Percentiles rank a stretch among this genome's conserved stretches.
phyloP scores from a whole-genome alignment of 2,797 vertebrate genomes.

The Meriones psammophilus region DNA sequence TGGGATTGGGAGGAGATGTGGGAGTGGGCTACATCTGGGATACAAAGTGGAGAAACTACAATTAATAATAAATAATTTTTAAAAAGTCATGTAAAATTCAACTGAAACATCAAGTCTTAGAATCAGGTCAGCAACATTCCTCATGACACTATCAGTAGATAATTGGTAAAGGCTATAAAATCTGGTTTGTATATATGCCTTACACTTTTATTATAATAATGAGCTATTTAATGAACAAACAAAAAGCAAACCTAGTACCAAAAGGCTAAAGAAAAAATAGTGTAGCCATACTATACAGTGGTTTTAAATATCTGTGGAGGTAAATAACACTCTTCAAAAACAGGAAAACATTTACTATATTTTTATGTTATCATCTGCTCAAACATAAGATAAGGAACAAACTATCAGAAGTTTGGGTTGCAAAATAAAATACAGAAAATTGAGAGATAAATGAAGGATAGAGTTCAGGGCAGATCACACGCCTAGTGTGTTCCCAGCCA shows the following conservation, averaged over 20 bases:
- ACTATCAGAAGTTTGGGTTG: not conserved
- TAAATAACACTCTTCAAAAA: conserved; percentile 11
- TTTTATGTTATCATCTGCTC: not conserved
- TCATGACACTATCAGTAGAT: not conserved
- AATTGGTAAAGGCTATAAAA: conserved; percentile 16
- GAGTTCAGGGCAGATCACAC: not conserved
- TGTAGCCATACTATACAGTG: not conserved
- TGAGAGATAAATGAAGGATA: not conserved
- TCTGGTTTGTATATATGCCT: not conserved
- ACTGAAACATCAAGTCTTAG: not conserved
- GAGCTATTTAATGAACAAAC: conserved; percentile 32
- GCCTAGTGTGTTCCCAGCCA: not conserved
- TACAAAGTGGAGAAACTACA: no score
- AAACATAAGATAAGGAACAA: not conserved
- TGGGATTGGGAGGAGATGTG: no score
- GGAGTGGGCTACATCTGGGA: no score
- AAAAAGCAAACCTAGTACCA: not conserved
- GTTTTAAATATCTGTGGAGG: not conserved
- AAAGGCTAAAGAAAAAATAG: not conserved
- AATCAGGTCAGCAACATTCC: not conserved
- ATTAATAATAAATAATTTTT: not conserved
- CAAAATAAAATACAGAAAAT: not conserved
- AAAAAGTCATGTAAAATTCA: not conserved
- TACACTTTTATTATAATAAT: not conserved
- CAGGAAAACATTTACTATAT: not conserved